Evolutionary conservation across 2,888 invertebrate genomes (phyloP).

Genomic region (Parnassius orleans): DNA sequence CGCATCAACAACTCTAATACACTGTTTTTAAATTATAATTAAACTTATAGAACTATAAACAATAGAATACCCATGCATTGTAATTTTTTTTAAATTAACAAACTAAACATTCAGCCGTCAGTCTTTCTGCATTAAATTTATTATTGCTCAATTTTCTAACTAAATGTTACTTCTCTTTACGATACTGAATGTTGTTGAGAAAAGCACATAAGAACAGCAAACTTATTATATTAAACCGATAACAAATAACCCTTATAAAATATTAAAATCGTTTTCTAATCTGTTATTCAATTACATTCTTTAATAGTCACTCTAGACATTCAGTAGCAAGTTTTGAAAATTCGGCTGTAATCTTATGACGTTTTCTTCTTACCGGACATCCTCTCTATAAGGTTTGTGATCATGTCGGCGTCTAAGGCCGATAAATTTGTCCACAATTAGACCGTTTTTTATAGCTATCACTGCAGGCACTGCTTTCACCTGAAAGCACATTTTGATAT

Average conservation of each 20-base stretch:
- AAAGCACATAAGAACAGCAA: too few species aligned
- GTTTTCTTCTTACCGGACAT: conserved; percentile 61
- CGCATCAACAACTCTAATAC: too few species aligned
- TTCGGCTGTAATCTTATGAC: not conserved
- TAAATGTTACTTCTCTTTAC: too few species aligned
- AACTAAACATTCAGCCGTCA: too few species aligned
- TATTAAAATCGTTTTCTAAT: conserved; percentile 7
- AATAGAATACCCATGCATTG: too few species aligned
- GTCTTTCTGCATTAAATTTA: not conserved
- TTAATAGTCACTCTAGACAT: conserved; percentile 1
- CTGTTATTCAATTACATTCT: conserved; percentile 1
- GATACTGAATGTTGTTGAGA: too few species aligned
- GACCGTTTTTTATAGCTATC: conserved; percentile 89
- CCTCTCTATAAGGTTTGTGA: conserved; percentile 88
- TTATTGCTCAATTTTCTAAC: too few species aligned
- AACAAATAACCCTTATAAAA: conserved; percentile 10
- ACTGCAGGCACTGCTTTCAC: conserved; percentile 92
- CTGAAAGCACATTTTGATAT: conserved; percentile 43
- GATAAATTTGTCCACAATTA: conserved; percentile 93
- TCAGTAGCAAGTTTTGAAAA: not conserved
- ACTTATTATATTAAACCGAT: conserved; percentile 4
- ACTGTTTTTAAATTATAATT: too few species aligned
- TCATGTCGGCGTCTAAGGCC: conserved; percentile 91
- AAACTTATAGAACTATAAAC: too few species aligned
- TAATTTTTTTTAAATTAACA: too few species aligned